Conservation (phyloP, 2,113 vertebrate species). For the Herpailurus yagouaroundi region DNA sequence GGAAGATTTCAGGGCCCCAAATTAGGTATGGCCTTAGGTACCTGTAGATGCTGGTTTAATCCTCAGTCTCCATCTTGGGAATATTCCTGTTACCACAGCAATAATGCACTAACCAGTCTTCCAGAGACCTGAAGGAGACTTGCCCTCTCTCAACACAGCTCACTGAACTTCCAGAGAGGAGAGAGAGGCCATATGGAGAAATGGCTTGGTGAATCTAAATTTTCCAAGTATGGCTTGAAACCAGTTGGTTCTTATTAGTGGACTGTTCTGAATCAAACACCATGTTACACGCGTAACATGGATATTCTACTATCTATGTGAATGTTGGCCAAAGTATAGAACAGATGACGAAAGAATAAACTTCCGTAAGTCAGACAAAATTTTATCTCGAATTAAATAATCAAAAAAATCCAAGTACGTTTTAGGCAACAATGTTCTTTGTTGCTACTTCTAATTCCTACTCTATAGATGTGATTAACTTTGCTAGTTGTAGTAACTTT, state of each 20-base stretch:
- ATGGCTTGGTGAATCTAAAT: not conserved
- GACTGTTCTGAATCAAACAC: not conserved
- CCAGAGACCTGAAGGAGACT: not conserved
- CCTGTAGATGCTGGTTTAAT: not conserved
- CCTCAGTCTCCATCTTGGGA: not conserved
- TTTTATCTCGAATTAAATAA: not conserved
- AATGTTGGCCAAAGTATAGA: not conserved
- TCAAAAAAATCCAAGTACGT: not conserved
- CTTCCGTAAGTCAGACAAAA: not conserved
- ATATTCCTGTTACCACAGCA: not conserved
- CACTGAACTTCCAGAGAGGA: not conserved
- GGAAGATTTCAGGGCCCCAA: not conserved
- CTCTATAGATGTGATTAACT: not conserved
- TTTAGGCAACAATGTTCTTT: not conserved
- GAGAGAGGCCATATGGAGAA: not conserved
- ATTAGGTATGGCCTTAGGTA: not conserved
- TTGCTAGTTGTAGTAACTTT: slow-evolving; percentile 49
- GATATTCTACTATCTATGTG: not conserved
- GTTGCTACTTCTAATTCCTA: slow-evolving; percentile 32
- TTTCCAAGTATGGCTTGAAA: not conserved
- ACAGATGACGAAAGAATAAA: not conserved
- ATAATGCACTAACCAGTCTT: not conserved
- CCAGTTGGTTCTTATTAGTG: not conserved
- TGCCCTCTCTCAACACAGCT: not conserved
- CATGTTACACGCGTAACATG: not conserved